Conservation (phyloP, 2,113 vertebrate species). For the Chloebia gouldiae region DNA sequence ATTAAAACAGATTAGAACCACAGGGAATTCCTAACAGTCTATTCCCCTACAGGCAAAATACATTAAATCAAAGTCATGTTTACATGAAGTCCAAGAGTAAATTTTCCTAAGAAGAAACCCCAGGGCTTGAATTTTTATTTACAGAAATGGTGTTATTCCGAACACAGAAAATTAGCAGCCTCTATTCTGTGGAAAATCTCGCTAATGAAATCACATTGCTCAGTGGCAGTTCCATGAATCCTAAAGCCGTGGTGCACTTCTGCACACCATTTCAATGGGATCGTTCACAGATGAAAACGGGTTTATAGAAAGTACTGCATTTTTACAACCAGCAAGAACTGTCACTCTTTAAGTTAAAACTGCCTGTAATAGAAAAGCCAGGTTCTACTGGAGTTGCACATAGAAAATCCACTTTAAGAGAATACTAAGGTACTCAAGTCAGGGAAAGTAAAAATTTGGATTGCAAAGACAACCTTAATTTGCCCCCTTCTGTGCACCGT, state of each 20-base stretch:
- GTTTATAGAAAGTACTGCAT: slow-evolving; percentile 31
- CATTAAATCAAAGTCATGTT: slow-evolving; percentile 70
- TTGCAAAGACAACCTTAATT: background rate
- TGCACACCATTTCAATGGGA: background rate
- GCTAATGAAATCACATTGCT: slow-evolving; percentile 27
- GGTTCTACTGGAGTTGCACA: background rate
- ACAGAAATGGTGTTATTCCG: slow-evolving; percentile 44
- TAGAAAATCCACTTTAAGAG: slow-evolving; percentile 12
- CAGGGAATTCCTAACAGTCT: slow-evolving; percentile 67
- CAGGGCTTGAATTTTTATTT: slow-evolving; percentile 65
- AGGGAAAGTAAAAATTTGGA: background rate
- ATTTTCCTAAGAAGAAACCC: slow-evolving; percentile 63
- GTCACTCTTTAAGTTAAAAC: slow-evolving; percentile 31
- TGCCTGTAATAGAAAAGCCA: background rate
- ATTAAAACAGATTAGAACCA: slow-evolving; percentile 69
- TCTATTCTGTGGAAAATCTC: slow-evolving; percentile 29
- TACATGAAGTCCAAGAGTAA: slow-evolving; percentile 66
- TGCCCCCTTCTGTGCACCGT: background rate
- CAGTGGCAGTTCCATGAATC: background rate
- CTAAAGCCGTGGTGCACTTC: background rate
- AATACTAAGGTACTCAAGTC: background rate
- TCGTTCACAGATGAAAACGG: slow-evolving; percentile 1
- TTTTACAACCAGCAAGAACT: slow-evolving; percentile 45
- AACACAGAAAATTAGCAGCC: slow-evolving; percentile 47
- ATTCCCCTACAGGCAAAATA: slow-evolving; percentile 64